Conservation (phyloP, 2,113 vertebrate species). For the Chaetura pelagica region DNA sequence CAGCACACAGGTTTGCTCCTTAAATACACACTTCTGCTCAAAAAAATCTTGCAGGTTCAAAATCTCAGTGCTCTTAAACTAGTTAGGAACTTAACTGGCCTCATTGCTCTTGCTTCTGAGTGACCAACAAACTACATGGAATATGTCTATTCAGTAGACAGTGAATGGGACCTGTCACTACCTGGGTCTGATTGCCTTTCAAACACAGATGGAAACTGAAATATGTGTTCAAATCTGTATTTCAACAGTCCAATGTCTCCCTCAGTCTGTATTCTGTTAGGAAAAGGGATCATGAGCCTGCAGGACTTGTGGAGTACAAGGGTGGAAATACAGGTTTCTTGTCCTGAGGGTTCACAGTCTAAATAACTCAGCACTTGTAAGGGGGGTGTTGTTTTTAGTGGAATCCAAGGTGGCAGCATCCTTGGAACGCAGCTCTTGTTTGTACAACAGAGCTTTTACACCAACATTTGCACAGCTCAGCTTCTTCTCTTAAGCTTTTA, state of each 20-base stretch:
- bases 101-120: neutral
- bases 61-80: neutral
- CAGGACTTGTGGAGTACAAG: neutral
- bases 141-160: neutral
- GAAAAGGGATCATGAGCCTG: neutral
- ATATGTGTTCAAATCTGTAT: neutral
- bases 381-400: neutral
- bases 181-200: neutral
- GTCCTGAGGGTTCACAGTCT: neutral
- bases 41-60: neutral
- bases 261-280: neutral
- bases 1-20: fast-evolving
- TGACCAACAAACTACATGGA: neutral
- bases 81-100: neutral
- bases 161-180: neutral
- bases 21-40: neutral
- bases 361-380: neutral
- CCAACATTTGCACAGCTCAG: neutral
- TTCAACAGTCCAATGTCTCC: fast-evolving
- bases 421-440: neutral
- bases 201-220: neutral
- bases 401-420: slow-evolving; percentile 45
- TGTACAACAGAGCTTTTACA: slow-evolving; percentile 34
- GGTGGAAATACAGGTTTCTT: neutral
- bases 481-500: slow-evolving; percentile 54